Base-by-base conservation (phyloP, 2,888 invertebrate species). In the Adelognathus sp. region DNA sequence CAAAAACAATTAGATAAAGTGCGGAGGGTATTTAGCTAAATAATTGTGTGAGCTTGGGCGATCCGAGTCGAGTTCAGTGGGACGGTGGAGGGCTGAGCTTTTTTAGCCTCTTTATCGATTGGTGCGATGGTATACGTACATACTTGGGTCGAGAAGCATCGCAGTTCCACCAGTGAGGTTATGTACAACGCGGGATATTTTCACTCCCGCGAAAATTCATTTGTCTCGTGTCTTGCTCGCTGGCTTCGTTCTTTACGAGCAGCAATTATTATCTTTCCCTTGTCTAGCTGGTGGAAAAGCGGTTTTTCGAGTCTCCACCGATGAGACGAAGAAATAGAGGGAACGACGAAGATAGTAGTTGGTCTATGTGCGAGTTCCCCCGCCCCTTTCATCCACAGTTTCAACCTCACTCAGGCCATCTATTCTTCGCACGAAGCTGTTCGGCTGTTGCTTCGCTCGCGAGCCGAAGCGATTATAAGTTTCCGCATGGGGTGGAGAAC, bases 401-500 rank as follows among this genome's bases (percentile, higher is more conserved):
- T 63, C 52, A 21, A 50, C 61, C 76, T 66, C 46, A 46, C 67
- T 66, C 60, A 63, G 44, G n/a, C 50, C n/a, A 5, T 9, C 39
- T 9, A 1, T 31, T 63, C 61, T 31, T 29, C 41, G 44, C 33
- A 11, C 11, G 56, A 27, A 44, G 66, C 58, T 72, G 61, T 41
- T 79, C n/a, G n/a, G 69, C 67, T 72, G 60, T 71, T 79, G 72
- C 60, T 73, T 39, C 52, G 64, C 69, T 56, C 64, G 29, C 73
- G 61, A 61, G 66, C 39, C 61, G 60, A 78, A 82, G 79, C 81
- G 85, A 84, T 84, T 86, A 85, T 83, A 85, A 86, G 81, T 86
- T 84, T 56, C n/a, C 67, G 71, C 58, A 54, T 46, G 67, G 60
- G 24, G 67, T 60, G 66, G 24, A 67, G 31, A 58, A 16, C 21